A percentile compares a stretch with the other conserved stretches of the same genome.
These are phyloP conservation scores for Peromyscus nudipes DNA, from an alignment of 2,797 vertebrate genomes.

Conservation along the genomic window DNA sequence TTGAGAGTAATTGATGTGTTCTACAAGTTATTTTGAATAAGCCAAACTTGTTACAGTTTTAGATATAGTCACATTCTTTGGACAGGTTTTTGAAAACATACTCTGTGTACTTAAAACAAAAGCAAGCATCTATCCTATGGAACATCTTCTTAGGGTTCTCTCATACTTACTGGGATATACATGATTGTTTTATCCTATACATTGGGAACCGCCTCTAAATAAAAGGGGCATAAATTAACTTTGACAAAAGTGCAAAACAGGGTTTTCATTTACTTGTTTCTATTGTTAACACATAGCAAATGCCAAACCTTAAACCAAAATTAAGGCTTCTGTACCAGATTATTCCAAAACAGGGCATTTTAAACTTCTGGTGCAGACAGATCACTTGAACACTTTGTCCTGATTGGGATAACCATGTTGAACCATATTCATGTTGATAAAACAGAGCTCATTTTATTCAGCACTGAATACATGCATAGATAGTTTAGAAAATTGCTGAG, in stretches of 20 bases:
- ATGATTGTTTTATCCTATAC: neutral
- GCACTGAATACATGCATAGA: neutral
- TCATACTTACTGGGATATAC: neutral
- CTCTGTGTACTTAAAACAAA: neutral
- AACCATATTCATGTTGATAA: neutral
- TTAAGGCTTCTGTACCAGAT: constrained; percentile 2
- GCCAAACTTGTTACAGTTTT: neutral
- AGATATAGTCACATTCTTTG: constrained; percentile 22
- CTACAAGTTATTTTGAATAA: neutral
- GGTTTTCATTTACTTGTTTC: constrained; percentile 20
- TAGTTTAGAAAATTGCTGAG: neutral
- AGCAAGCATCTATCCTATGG: neutral
- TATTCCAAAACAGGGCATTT: constrained; percentile 36
- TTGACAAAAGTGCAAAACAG: neutral
- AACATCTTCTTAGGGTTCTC: neutral
- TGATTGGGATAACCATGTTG: neutral
- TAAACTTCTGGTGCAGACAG: neutral
- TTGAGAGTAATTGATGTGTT: neutral
- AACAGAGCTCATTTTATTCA: neutral
- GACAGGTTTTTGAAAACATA: neutral
- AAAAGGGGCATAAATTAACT: neutral
- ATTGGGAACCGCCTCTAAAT: neutral
- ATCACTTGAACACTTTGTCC: neutral
- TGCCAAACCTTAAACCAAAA: neutral
- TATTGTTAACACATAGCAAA: constrained; percentile 17